Percentiles rank a stretch among this genome's conserved stretches.
phyloP scores from a whole-genome alignment of 1,140 invertebrate species.

The Proales similis region DNA sequence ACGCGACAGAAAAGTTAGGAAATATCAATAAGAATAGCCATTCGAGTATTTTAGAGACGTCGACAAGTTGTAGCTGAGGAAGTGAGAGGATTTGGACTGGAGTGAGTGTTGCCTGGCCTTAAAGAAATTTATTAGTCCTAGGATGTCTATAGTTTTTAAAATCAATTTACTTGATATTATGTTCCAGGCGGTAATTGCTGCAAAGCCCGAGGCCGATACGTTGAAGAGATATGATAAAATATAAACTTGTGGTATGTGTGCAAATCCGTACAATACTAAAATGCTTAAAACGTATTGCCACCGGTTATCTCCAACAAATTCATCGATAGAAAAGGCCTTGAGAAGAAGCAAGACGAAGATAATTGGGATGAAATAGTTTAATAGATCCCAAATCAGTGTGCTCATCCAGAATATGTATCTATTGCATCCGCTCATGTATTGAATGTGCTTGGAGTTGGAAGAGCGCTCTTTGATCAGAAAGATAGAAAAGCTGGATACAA shows the following conservation, averaged over 20 bases:
- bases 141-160: background rate
- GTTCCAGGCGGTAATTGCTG: conserved; percentile 41
- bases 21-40: conserved; percentile 50
- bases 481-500: conserved; percentile 28
- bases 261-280: conserved; percentile 47
- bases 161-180: conserved; percentile 22
- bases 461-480: conserved; percentile 37
- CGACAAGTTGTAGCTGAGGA: conserved; percentile 43
- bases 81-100: conserved; percentile 45
- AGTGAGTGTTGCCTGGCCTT: conserved; percentile 45
- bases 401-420: conserved; percentile 65
- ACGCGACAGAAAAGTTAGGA: conserved; percentile 47
- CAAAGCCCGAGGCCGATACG: conserved; percentile 51
- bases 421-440: conserved; percentile 55
- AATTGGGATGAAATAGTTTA: conserved; percentile 48
- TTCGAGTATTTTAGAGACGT: conserved; percentile 42
- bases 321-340: conserved; percentile 16
- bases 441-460: conserved; percentile 23
- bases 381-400: conserved; percentile 64
- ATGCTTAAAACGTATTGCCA: conserved; percentile 24
- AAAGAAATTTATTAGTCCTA: background rate
- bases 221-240: conserved; percentile 46
- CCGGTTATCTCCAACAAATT: conserved; percentile 18
- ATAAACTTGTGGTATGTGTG: conserved; percentile 51
- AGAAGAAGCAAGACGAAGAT: conserved; percentile 41